These are phyloP conservation scores for Herminia tarsipennalis DNA, from an alignment of 2,888 invertebrate species.

Conservation along the genomic window DNA sequence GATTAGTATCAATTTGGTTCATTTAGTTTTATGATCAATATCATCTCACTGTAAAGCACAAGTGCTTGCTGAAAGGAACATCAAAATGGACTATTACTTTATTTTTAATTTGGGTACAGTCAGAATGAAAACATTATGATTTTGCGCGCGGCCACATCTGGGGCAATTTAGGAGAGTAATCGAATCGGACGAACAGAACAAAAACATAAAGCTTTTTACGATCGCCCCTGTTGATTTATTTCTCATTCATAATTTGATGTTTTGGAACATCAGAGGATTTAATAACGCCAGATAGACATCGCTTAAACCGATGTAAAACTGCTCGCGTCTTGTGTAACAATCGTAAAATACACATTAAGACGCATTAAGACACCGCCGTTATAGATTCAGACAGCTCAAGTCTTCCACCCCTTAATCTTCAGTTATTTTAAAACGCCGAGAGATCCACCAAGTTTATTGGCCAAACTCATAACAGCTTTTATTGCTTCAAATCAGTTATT, in stretches of 20 bases:
- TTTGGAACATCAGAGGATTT: constrained; percentile 82
- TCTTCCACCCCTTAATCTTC: constrained; percentile 80
- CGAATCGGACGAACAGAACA: constrained; percentile 73
- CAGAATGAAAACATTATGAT: constrained; percentile 58
- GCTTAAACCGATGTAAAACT: constrained; percentile 81
- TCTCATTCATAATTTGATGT: constrained; percentile 84
- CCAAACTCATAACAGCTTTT: constrained; percentile 77
- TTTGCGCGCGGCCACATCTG: constrained; percentile 73
- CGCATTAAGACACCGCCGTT: constrained; percentile 77
- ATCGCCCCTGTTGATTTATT: constrained; percentile 82
- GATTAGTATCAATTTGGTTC: constrained; percentile 38
- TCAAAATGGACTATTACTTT: constrained; percentile 50
- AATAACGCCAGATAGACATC: constrained; percentile 82
- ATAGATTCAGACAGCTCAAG: constrained; percentile 67
- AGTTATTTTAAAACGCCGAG: constrained; percentile 78
- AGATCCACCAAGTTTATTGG: constrained; percentile 78
- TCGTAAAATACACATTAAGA: constrained; percentile 85
- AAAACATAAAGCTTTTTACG: constrained; percentile 83
- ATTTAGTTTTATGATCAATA: constrained; percentile 41
- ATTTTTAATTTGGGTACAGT: constrained; percentile 57
- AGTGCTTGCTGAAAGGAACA: constrained; percentile 44
- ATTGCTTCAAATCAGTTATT: constrained; percentile 79
- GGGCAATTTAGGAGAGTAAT: constrained; percentile 76
- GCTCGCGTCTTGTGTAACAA: constrained; percentile 82
- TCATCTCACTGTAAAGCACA: constrained; percentile 38